phyloP scores from a whole-genome alignment of 1,140 invertebrate genomes.

The Mactra quadrangularis region DNA sequence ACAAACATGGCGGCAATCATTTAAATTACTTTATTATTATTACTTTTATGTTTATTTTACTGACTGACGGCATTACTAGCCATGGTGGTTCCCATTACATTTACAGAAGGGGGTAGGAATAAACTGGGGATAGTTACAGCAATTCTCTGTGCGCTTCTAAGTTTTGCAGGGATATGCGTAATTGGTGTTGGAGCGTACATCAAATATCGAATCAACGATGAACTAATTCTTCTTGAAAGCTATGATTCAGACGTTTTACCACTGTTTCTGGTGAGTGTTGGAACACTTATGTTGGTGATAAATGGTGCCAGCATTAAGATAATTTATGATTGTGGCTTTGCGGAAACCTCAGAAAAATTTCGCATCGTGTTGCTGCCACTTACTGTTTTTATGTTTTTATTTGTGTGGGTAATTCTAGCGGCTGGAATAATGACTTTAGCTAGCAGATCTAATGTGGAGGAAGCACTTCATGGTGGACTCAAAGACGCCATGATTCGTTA shows the following conservation, averaged over 20 bases:
- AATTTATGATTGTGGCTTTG: conserved; percentile 43
- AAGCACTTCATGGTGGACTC: conserved; percentile 45
- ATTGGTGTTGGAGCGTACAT: conserved; percentile 43
- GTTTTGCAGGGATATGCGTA: conserved; percentile 26
- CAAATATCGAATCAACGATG: conserved; percentile 30
- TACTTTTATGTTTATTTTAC: too few relatives aligned
- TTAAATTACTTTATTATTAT: too few relatives aligned
- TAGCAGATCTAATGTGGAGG: background rate
- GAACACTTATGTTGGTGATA: conserved; percentile 25
- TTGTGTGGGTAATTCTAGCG: conserved; percentile 37
- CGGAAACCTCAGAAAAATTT: conserved; percentile 38
- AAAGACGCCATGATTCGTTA: conserved; percentile 45
- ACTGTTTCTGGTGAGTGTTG: conserved; percentile 44
- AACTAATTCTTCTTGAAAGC: conserved; percentile 50
- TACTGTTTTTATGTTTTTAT: conserved; percentile 37
- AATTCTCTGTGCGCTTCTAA: conserved; percentile 23
- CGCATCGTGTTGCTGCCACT: conserved; percentile 30
- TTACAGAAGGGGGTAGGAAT: conserved; percentile 35
- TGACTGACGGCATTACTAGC: background rate
- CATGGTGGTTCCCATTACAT: conserved; percentile 43
- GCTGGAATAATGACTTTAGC: conserved; percentile 23
- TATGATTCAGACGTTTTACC: conserved; percentile 44
- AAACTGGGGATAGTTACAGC: conserved; percentile 25
- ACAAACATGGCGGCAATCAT: too few relatives aligned
- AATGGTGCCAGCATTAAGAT: conserved; percentile 37